Evolutionary conservation across 2,797 vertebrate species (phyloP).

Genomic region (Peromyscus aztecus): DNA sequence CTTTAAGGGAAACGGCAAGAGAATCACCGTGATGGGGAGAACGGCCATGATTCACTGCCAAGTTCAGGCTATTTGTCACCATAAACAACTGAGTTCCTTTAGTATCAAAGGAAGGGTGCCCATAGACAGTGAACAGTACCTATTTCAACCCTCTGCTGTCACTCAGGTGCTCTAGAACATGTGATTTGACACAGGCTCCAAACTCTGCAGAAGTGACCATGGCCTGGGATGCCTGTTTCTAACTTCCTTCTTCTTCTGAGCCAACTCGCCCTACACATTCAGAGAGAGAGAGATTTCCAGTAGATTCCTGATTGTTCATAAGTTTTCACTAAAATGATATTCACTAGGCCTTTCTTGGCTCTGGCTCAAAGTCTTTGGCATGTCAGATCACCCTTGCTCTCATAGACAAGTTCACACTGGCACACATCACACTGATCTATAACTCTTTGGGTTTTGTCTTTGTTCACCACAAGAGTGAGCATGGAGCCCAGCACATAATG

Average conservation of each 20-base stretch:
- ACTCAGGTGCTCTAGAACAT: not conserved
- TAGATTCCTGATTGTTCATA: not conserved
- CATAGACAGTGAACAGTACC: not conserved
- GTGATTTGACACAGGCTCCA: not conserved
- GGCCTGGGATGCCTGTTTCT: not conserved
- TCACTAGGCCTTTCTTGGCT: not conserved
- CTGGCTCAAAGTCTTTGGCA: not conserved
- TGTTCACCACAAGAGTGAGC: slow-evolving; percentile 17
- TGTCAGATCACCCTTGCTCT: not conserved
- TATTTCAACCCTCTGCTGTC: not conserved
- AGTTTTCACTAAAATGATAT: not conserved
- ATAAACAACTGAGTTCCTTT: not conserved
- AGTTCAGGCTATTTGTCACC: not conserved
- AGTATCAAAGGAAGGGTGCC: not conserved
- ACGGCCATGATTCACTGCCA: not conserved
- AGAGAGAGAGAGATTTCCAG: not conserved
- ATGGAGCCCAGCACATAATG: not conserved
- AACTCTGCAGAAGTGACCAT: not conserved
- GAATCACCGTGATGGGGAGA: not conserved
- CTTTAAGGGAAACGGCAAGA: not conserved
- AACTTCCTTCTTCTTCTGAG: not conserved
- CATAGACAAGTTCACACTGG: not conserved
- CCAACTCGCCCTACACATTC: not conserved
- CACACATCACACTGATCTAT: not conserved
- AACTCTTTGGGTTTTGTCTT: not conserved